Evolutionary conservation across 2,113 vertebrate genomes (phyloP).

Genomic region (Phoxinus phoxinus): DNA sequence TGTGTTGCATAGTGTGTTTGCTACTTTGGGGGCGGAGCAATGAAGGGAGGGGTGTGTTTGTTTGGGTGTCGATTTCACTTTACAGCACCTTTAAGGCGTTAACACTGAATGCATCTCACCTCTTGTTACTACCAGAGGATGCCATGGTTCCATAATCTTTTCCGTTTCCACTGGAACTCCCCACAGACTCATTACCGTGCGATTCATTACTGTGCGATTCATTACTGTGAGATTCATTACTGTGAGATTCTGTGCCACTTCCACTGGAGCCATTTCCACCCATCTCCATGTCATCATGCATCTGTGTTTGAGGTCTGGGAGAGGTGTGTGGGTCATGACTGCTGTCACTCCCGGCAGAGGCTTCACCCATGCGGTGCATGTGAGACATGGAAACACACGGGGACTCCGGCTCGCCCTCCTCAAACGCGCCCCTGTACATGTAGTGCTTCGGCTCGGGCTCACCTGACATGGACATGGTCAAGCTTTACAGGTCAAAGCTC

Average conservation of each 20-base stretch:
- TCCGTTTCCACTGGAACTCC: slow-evolving; percentile 74
- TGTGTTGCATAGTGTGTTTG: too few relatives aligned
- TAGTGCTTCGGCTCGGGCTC: slow-evolving; percentile 64
- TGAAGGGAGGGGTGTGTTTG: too few relatives aligned
- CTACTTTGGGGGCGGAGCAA: too few relatives aligned
- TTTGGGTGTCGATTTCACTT: too few relatives aligned
- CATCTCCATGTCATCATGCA: slow-evolving; percentile 89
- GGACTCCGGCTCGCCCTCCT: slow-evolving; percentile 53
- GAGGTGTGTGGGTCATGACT: slow-evolving; percentile 66
- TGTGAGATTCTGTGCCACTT: slow-evolving; percentile 83
- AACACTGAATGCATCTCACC: slow-evolving; percentile 70
- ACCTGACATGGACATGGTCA: slow-evolving; percentile 66
- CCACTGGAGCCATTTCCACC: slow-evolving; percentile 82
- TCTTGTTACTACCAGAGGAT: slow-evolving; percentile 79
- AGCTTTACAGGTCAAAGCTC: slow-evolving; percentile 5
- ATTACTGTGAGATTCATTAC: slow-evolving; percentile 80
- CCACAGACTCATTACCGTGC: slow-evolving; percentile 79
- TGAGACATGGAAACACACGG: slow-evolving; percentile 60
- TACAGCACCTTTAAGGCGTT: too few relatives aligned
- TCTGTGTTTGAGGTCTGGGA: slow-evolving; percentile 48
- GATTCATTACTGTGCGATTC: slow-evolving; percentile 82
- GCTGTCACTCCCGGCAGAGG: slow-evolving; percentile 78
- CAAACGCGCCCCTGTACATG: slow-evolving; percentile 64
- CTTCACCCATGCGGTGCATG: slow-evolving; percentile 74
- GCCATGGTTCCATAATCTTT: slow-evolving; percentile 83